Conservation (phyloP, 2,797 vertebrate genomes). For the Pseudomugil tenellus region DNA sequence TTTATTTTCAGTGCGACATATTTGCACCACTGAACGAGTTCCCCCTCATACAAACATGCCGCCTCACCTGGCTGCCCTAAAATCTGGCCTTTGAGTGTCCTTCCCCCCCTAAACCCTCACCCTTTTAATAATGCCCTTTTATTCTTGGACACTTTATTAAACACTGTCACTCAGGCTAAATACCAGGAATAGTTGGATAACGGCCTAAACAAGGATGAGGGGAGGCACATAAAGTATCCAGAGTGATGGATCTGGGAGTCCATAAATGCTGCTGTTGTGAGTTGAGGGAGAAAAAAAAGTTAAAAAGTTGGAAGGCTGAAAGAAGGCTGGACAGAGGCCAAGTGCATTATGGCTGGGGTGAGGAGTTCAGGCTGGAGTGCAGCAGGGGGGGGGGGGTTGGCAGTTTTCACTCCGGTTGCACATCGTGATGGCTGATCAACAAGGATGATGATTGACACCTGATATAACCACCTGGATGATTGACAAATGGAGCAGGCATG, state of each 20-base stretch:
- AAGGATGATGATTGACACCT: slow-evolving; percentile 63
- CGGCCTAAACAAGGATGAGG: slow-evolving; percentile 54
- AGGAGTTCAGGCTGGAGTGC: slow-evolving; percentile 73
- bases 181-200: slow-evolving; percentile 80
- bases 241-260: slow-evolving; percentile 74
- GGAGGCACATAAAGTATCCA: slow-evolving; percentile 45
- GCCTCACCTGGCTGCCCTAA: slow-evolving; percentile 57
- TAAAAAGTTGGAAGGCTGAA: slow-evolving; percentile 64
- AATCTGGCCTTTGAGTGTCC: slow-evolving; percentile 56
- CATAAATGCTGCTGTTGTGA: slow-evolving; percentile 70
- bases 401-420: slow-evolving; percentile 39
- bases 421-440: slow-evolving; percentile 44
- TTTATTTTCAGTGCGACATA: slow-evolving; percentile 9
- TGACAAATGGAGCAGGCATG: slow-evolving; percentile 54
- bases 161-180: slow-evolving; percentile 83
- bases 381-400: slow-evolving; percentile 40
- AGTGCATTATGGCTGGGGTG: slow-evolving; percentile 69
- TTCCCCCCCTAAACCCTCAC: slow-evolving; percentile 23
- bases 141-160: slow-evolving; percentile 82
- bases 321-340: slow-evolving; percentile 71
- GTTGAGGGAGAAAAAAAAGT: slow-evolving; percentile 61
- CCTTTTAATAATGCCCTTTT: slow-evolving; percentile 73
- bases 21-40: slow-evolving; percentile 11
- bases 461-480: slow-evolving; percentile 46
- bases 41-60: slow-evolving; percentile 1